These are phyloP conservation scores for Trissonchulus sp. DNA, from an alignment of 2,888 invertebrate species.

Conservation along the genomic window DNA sequence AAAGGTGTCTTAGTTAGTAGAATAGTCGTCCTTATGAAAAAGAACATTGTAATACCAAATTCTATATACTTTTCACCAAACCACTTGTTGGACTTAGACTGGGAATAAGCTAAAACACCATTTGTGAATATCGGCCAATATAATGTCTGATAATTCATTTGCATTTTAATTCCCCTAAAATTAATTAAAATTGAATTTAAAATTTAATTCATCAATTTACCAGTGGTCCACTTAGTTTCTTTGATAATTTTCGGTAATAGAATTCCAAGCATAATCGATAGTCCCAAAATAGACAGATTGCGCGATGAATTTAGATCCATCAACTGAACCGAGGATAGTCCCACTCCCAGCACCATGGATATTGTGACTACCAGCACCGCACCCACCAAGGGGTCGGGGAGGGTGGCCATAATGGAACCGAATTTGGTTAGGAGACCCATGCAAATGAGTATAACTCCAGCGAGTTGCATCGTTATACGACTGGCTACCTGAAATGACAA, in stretches of 20 bases:
- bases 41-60: no score
- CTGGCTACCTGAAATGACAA: conserved; percentile 40
- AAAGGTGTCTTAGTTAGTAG: no score
- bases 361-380: conserved; percentile 52
- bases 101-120: no score
- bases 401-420: conserved; percentile 44
- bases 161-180: no score
- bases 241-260: conserved; percentile 52
- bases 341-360: conserved; percentile 53
- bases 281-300: conserved; percentile 79
- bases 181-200: no score
- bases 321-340: conserved; percentile 62
- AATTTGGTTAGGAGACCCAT: conserved; percentile 43
- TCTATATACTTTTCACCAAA: no score
- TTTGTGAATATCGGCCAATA: no score
- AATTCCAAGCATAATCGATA: conserved; percentile 77
- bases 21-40: no score
- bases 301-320: conserved; percentile 74
- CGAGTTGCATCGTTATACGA: conserved; percentile 44
- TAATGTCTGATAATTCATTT: no score
- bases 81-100: no score
- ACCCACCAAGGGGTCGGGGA: conserved; percentile 45
- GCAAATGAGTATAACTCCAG: conserved; percentile 41
- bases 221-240: conserved; percentile 23
- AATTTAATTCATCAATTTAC: no score